Conservation (phyloP, 2,888 invertebrate genomes). For the Sesia bembeciformis region DNA sequence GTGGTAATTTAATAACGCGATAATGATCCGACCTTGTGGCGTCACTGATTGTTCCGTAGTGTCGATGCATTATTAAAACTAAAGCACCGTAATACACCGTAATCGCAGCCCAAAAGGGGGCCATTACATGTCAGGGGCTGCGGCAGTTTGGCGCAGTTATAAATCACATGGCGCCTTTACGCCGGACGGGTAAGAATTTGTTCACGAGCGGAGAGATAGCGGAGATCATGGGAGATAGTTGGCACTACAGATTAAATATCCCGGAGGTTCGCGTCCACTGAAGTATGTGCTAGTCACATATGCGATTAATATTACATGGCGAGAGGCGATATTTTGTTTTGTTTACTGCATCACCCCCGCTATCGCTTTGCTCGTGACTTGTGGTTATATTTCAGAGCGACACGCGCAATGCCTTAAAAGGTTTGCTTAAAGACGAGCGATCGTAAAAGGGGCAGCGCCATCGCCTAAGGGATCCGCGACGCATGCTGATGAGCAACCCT, state of each 20-base stretch:
- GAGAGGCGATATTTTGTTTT: neutral
- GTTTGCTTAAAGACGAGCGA: conserved; percentile 25
- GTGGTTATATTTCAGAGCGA: conserved; percentile 24
- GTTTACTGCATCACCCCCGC: conserved; percentile 13
- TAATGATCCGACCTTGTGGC: neutral
- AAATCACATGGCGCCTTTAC: conserved; percentile 49
- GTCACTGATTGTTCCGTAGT: neutral
- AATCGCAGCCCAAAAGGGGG: conserved; percentile 12
- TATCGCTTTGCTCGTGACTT: conserved; percentile 25
- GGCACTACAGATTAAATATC: neutral
- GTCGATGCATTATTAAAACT: conserved; percentile 12
- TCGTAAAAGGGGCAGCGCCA: conserved; percentile 33
- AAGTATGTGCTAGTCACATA: neutral
- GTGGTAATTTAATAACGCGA: neutral
- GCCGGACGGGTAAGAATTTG: conserved; percentile 7
- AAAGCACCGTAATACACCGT: conserved; percentile 18
- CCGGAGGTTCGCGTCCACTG: neutral
- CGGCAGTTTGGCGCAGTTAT: conserved; percentile 41
- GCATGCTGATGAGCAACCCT: conserved; percentile 19
- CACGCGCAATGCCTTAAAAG: conserved; percentile 37
- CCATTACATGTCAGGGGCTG: conserved; percentile 23
- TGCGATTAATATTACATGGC: neutral
- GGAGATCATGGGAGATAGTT: neutral
- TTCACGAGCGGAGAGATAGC: conserved; percentile 1
- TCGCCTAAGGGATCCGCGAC: conserved; percentile 18